A percentile compares a stretch with the other conserved stretches of the same genome.
These are phyloP conservation scores for Pollenia griseotomentosa DNA, from an alignment of 2,888 invertebrate species.

Conservation along the genomic window DNA sequence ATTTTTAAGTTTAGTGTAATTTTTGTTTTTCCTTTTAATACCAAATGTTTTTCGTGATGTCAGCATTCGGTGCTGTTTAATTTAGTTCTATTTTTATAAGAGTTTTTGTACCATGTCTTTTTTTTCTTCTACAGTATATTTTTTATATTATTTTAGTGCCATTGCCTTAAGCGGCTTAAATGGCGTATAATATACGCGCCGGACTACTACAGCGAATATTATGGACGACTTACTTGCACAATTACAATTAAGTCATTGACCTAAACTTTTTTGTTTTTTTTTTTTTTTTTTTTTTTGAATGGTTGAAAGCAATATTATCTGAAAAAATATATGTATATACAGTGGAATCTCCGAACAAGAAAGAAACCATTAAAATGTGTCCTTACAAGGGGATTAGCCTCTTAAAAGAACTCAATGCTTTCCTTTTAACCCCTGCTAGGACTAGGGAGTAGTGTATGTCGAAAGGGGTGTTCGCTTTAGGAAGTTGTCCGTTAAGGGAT, in stretches of 20 bases:
- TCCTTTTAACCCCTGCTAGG: no score
- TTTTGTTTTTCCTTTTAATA: conserved; percentile 60
- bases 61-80: conserved; percentile 66
- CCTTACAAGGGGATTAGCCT: no score
- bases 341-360: background rate
- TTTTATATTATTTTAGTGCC: conserved; percentile 60
- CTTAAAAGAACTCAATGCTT: no score
- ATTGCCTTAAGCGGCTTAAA: conserved; percentile 72
- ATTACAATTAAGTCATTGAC: conserved; percentile 69
- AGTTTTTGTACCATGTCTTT: conserved; percentile 14
- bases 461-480: no score
- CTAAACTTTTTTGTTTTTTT: conserved; percentile 53
- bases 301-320: background rate
- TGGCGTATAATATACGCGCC: conserved; percentile 44
- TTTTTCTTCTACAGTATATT: conserved; percentile 1
- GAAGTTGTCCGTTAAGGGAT: no score
- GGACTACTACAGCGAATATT: conserved; percentile 41
- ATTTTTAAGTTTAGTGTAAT: background rate
- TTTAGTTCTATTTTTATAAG: conserved; percentile 59
- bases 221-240: conserved; percentile 44
- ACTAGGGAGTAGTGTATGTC: no score
- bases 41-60: conserved; percentile 65
- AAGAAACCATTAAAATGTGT: background rate
- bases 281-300: background rate
- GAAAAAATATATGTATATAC: background rate